Percentiles rank a stretch among this genome's conserved stretches.
phyloP scores from a whole-genome alignment of 2,113 vertebrate genomes.

The Stegostoma tigrinum region DNA sequence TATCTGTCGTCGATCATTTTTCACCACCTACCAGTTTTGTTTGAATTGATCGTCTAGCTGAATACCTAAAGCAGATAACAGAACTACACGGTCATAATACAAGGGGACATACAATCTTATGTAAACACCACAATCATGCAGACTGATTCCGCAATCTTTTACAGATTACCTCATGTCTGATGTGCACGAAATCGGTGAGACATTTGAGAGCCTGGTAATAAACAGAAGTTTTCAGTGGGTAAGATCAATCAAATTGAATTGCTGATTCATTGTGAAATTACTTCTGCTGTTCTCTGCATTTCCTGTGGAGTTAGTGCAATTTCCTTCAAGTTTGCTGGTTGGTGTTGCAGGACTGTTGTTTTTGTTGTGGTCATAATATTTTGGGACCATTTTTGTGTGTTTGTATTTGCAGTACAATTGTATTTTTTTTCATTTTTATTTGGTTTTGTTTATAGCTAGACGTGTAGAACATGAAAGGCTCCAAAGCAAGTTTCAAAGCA shows the following conservation, averaged over 20 bases:
- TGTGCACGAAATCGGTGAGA: no score
- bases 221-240: neutral
- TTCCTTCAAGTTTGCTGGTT: neutral
- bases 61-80: neutral
- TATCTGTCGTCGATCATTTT: neutral
- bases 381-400: neutral
- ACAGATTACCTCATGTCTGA: neutral
- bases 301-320: neutral
- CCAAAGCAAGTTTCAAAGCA: neutral
- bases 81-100: neutral
- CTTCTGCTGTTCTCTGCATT: neutral
- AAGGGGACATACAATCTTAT: neutral
- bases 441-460: neutral
- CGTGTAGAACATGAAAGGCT: neutral
- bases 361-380: neutral
- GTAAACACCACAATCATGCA: neutral
- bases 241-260: neutral
- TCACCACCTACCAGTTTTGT: neutral
- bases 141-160: neutral
- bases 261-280: neutral
- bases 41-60: neutral
- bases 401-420: neutral
- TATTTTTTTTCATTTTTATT: neutral
- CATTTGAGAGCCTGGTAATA: neutral
- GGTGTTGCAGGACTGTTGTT: neutral